Evolutionary conservation across 1,140 invertebrate genomes (phyloP).

Genomic region (Drosophila bocki): DNA sequence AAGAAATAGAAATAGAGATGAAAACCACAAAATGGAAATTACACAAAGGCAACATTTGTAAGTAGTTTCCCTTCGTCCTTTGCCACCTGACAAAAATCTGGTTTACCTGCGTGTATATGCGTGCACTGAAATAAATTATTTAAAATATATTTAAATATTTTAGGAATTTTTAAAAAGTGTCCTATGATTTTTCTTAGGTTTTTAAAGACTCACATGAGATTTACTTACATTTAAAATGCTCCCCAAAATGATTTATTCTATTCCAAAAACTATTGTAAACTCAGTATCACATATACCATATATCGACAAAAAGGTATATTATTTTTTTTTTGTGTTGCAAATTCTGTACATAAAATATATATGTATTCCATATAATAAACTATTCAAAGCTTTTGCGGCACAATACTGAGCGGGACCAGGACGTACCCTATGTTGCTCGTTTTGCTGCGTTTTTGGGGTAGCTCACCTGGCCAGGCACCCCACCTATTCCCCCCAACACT

Average conservation of each 20-base stretch:
- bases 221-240: neutral
- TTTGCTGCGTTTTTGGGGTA: constrained; percentile 53
- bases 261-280: too few relatives aligned
- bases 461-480: constrained; percentile 4
- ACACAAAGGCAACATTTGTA: constrained; percentile 64
- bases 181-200: neutral
- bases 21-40: constrained; percentile 28
- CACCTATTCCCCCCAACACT: neutral
- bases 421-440: constrained; percentile 37
- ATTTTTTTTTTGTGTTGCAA: constrained; percentile 16
- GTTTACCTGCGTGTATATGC: constrained; percentile 25
- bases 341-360: constrained; percentile 15
- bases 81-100: constrained; percentile 23
- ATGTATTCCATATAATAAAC: constrained; percentile 61
- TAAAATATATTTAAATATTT: neutral
- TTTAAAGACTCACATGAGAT: neutral
- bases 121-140: neutral
- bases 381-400: constrained; percentile 66
- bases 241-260: too few relatives aligned
- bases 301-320: too few relatives aligned
- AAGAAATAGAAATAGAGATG: constrained; percentile 1
- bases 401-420: constrained; percentile 31
- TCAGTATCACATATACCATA: too few relatives aligned
- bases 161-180: neutral
- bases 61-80: constrained; percentile 21